phyloP scores from a whole-genome alignment of 2,797 vertebrate genomes.

The Bradypodion pumilum region DNA sequence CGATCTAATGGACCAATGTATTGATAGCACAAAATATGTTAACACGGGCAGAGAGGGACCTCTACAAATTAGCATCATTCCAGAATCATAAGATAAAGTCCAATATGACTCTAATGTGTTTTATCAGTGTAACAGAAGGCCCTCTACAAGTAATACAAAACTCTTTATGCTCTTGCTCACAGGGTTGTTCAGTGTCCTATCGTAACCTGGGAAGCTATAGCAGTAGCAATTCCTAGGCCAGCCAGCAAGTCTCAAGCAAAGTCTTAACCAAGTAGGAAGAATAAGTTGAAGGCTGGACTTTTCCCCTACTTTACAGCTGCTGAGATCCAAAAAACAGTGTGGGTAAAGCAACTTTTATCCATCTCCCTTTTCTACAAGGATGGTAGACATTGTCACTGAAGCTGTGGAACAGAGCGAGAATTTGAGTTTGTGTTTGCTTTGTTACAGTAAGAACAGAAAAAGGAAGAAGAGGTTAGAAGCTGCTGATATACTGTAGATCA shows the following conservation, averaged over 20 bases:
- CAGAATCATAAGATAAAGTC: not conserved
- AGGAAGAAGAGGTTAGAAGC: not conserved
- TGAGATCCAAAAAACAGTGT: not conserved
- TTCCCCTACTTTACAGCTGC: not conserved
- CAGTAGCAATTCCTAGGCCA: not conserved
- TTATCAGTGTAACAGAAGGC: no score
- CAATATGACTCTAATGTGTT: not conserved
- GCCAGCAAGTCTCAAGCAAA: not conserved
- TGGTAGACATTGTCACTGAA: not conserved
- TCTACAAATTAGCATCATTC: conserved; percentile 1
- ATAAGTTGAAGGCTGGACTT: not conserved
- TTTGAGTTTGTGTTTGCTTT: not conserved
- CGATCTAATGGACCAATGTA: not conserved
- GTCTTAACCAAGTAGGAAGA: not conserved
- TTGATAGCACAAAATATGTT: not conserved
- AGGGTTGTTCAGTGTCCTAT: not conserved
- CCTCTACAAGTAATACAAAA: not conserved
- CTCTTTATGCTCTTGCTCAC: not conserved
- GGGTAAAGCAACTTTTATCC: not conserved
- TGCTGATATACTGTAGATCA: not conserved
- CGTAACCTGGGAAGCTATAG: not conserved
- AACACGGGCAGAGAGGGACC: conserved; percentile 1
- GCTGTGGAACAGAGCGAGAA: not conserved
- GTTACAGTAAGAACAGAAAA: not conserved
- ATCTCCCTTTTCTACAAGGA: not conserved